Base-by-base conservation (phyloP, 2,797 vertebrate species). In the Pristis pectinata region DNA sequence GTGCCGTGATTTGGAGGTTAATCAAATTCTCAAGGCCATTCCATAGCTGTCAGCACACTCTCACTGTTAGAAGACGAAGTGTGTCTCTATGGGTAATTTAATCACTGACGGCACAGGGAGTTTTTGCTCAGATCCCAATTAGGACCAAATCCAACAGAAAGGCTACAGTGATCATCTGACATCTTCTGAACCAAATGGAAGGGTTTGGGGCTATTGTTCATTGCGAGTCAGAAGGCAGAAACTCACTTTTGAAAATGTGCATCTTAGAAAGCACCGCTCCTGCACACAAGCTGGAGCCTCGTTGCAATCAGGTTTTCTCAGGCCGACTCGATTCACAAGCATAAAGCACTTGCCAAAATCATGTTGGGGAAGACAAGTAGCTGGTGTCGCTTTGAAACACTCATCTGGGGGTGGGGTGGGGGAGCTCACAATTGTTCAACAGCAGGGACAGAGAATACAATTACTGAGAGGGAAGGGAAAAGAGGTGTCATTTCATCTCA, bases 1-100 rank as follows among this genome's bases (percentile, higher is more conserved):
- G n/a, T 41, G 37, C 34, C 37, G 64, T 64, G 61, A 92, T 22
- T 67, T 41, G 61, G 59, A 67, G n/a, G 41, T 92, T 70, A 67
- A 92, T 92, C 89, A 92, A 89, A 92, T 92, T 61, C 61, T 92
- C 89, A 92, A 92, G 89, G 64, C 64, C 89, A 27, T 92, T 92
- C n/a, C 67, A 11, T 89, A 61, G 56, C 89, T 92, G 61, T 67
- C 19, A 92, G 89, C 56, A 85, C 27, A 37, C 89, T 67, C 9
- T 67, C 64, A 64, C n/a, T 11, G 82, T 49, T 53, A 53, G 80
- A 9, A 53, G 22, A 53, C 53, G 10, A 56, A 53, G 82, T 13
- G 15, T 79, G 41, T 49, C 9, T 53, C 53, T 56, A 56, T 85
- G 13, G 27, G 49, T 53, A 56, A 56, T 85, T 85, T 49, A 85